Conservation (phyloP, 1,140 invertebrate genomes). For the Sogatella furcifera region DNA sequence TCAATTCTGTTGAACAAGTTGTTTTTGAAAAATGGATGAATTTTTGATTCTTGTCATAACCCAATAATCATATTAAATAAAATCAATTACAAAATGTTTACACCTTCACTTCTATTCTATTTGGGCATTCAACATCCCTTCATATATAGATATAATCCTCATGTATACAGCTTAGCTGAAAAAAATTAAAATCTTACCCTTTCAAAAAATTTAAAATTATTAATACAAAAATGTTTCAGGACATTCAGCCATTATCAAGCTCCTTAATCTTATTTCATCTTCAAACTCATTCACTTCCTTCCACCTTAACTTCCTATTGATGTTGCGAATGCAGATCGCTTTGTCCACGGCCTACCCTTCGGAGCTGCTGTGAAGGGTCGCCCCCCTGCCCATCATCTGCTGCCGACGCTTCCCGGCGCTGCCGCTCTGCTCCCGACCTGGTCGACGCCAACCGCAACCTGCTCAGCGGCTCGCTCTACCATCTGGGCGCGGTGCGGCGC, state of each 20-base stretch:
- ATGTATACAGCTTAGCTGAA: too few relatives aligned
- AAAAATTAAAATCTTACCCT: too few relatives aligned
- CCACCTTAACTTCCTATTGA: too few relatives aligned
- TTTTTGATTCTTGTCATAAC: too few relatives aligned
- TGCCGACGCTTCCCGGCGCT: constrained; percentile 23
- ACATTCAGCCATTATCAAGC: constrained; percentile 15
- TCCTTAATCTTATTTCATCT: constrained; percentile 14
- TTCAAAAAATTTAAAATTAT: too few relatives aligned
- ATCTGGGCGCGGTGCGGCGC: constrained; percentile 40
- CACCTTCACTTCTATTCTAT: constrained; percentile 8
- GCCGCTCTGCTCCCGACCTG: constrained; percentile 26
- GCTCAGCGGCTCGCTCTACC: constrained; percentile 45
- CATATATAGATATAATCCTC: too few relatives aligned
- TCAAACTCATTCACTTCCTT: background rate
- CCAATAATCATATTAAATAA: too few relatives aligned
- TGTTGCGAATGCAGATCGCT: constrained; percentile 31
- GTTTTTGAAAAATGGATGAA: too few relatives aligned
- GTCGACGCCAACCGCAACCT: constrained; percentile 35
- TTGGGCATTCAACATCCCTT: too few relatives aligned
- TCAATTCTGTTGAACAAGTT: too few relatives aligned
- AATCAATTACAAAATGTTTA: too few relatives aligned
- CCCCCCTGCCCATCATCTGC: background rate
- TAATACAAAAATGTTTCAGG: too few relatives aligned
- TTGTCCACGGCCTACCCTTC: constrained; percentile 39
- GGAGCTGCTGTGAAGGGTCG: constrained; percentile 18